phyloP scores from a whole-genome alignment of 53 echinoderm and acorn worm genomes.

The Echinarachnius parma region DNA sequence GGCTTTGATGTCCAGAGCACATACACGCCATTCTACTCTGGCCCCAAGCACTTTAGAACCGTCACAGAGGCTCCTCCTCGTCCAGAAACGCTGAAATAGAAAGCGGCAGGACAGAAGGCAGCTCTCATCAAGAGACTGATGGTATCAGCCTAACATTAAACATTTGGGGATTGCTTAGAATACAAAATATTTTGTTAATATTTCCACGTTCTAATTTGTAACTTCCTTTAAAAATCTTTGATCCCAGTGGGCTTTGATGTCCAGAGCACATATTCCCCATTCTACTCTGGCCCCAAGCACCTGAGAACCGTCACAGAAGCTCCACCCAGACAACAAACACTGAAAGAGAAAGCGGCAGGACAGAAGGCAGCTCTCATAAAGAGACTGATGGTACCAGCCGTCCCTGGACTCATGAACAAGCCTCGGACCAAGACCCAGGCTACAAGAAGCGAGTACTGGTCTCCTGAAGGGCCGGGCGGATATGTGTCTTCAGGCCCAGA shows the following conservation, averaged over 20 bases:
- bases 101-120: neutral
- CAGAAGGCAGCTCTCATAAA: neutral
- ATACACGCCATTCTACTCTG: conserved; percentile 69
- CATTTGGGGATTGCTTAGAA: too few species aligned
- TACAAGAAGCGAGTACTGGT: too few species aligned
- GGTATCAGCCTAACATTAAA: too few species aligned
- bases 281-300: conserved; percentile 48
- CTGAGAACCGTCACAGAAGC: conserved; percentile 7
- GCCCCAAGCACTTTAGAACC: conserved; percentile 26
- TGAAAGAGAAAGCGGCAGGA: neutral
- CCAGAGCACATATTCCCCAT: conserved; percentile 70
- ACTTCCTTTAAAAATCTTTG: too few species aligned
- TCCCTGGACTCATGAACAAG: neutral
- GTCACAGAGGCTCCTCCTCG: neutral
- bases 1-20: conserved; percentile 79
- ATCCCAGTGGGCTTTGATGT: conserved; percentile 79
- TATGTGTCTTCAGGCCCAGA: too few species aligned
- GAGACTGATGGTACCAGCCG: conserved; percentile 5
- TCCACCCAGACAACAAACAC: neutral
- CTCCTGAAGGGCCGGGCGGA: too few species aligned
- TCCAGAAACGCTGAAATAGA: too few species aligned
- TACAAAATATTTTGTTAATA: too few species aligned
- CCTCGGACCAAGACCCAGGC: too few species aligned
- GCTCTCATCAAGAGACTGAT: neutral
- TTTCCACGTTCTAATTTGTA: too few species aligned